Conservation (phyloP, 2,113 vertebrate genomes). For the Myxocyprinus asiaticus region DNA sequence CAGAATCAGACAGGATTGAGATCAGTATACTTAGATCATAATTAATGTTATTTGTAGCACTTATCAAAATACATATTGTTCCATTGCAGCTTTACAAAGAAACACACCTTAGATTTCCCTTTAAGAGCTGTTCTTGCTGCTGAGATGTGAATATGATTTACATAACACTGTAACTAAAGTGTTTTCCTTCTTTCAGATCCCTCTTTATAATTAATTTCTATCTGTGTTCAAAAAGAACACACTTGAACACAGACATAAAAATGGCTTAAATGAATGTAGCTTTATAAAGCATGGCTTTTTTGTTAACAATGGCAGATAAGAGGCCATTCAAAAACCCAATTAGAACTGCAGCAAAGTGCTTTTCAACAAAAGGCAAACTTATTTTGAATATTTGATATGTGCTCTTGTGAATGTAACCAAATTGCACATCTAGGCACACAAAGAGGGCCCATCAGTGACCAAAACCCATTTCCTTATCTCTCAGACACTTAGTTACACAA, state of each 20-base stretch:
- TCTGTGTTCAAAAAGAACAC: no score
- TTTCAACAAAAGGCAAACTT: no score
- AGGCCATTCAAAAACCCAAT: background rate
- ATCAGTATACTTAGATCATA: background rate
- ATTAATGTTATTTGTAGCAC: no score
- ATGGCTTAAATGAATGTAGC: background rate
- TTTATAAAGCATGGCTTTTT: background rate
- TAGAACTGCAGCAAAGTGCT: background rate
- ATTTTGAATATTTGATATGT: slow-evolving; percentile 11
- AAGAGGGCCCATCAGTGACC: slow-evolving; percentile 16
- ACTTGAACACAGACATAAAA: background rate
- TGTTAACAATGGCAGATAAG: background rate
- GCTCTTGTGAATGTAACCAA: slow-evolving; percentile 1
- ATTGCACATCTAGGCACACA: slow-evolving; percentile 36
- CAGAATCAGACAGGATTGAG: background rate
- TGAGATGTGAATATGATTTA: no score
- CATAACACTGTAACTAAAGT: no score
- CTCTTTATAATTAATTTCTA: no score
- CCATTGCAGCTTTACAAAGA: background rate
- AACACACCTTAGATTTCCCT: background rate
- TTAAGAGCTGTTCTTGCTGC: no score
- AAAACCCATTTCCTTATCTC: slow-evolving; percentile 36
- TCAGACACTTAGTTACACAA: slow-evolving; percentile 5
- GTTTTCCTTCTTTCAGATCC: no score
- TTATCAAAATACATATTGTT: no score